phyloP scores from a whole-genome alignment of 2,888 invertebrate species.

The Peribatodes rhomboidaria region DNA sequence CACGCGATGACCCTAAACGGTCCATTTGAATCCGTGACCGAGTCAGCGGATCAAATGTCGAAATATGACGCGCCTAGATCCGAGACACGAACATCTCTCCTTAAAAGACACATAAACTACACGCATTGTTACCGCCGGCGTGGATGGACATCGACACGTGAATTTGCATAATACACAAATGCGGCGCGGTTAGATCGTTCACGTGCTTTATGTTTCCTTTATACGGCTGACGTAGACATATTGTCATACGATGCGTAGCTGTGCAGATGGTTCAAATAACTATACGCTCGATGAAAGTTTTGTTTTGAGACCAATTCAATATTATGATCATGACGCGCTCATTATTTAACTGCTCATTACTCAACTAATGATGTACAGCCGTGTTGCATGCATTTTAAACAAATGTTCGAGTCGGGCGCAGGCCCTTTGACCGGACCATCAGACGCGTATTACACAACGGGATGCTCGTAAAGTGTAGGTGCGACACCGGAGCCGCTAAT shows the following conservation, averaged over 20 bases:
- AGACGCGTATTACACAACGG: constrained; percentile 61
- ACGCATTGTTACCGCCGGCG: constrained; percentile 46
- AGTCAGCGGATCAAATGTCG: constrained; percentile 75
- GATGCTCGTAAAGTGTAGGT: constrained; percentile 68
- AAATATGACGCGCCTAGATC: constrained; percentile 56
- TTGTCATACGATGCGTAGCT: constrained; percentile 52
- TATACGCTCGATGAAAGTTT: constrained; percentile 42
- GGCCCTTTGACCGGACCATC: constrained; percentile 70
- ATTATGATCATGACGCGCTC: constrained; percentile 65
- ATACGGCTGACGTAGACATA: constrained; percentile 53
- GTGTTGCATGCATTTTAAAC: constrained; percentile 68
- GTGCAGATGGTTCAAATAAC: background rate
- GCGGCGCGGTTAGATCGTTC: constrained; percentile 45
- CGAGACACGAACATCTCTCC: constrained; percentile 69
- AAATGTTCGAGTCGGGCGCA: constrained; percentile 76
- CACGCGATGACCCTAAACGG: constrained; percentile 68
- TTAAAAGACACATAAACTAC: constrained; percentile 59
- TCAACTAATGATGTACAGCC: constrained; percentile 52
- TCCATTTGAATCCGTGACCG: constrained; percentile 58
- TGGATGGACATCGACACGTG: constrained; percentile 47
- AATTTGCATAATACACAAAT: constrained; percentile 42
- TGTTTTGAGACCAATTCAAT: constrained; percentile 59
- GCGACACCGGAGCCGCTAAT: constrained; percentile 81
- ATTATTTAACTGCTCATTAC: constrained; percentile 70
- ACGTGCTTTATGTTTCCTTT: constrained; percentile 61